Conservation (phyloP, 92 coral and sea anemone species). For the Parazoanthus atlanticus region DNA sequence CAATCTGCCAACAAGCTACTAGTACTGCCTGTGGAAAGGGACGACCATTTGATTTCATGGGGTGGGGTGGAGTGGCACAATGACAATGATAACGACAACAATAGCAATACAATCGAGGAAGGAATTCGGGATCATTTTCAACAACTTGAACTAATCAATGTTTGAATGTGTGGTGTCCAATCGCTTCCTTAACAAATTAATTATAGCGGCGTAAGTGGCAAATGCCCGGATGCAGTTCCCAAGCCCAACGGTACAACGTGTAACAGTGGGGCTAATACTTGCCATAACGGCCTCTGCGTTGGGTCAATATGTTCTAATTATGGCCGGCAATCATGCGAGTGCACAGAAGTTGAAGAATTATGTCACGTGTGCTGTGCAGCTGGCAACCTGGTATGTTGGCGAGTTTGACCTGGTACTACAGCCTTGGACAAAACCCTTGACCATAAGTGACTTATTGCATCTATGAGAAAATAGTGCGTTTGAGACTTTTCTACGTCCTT, state of each 20-base stretch:
- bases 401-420: too few relatives aligned
- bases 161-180: neutral
- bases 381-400: conserved; percentile 46
- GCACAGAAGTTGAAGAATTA: conserved; percentile 45
- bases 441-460: too few relatives aligned
- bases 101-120: too few relatives aligned
- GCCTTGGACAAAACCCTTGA: too few relatives aligned
- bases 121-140: neutral
- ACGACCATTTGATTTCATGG: too few relatives aligned
- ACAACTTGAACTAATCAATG: too few relatives aligned
- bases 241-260: conserved; percentile 84
- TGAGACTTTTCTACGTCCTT: too few relatives aligned
- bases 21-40: too few relatives aligned
- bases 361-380: conserved; percentile 92
- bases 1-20: neutral
- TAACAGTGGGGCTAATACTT: conserved; percentile 81
- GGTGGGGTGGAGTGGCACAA: too few relatives aligned
- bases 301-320: conserved; percentile 85
- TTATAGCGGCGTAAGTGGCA: conserved; percentile 59
- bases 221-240: conserved; percentile 66
- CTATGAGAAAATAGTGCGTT: too few relatives aligned
- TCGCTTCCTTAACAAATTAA: conserved; percentile 44
- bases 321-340: conserved; percentile 71
- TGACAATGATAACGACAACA: too few relatives aligned
- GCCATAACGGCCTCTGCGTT: conserved; percentile 80